Conservation (phyloP, 53 echinoderm and acorn worm species). For the Temnopleurus reevesii region DNA sequence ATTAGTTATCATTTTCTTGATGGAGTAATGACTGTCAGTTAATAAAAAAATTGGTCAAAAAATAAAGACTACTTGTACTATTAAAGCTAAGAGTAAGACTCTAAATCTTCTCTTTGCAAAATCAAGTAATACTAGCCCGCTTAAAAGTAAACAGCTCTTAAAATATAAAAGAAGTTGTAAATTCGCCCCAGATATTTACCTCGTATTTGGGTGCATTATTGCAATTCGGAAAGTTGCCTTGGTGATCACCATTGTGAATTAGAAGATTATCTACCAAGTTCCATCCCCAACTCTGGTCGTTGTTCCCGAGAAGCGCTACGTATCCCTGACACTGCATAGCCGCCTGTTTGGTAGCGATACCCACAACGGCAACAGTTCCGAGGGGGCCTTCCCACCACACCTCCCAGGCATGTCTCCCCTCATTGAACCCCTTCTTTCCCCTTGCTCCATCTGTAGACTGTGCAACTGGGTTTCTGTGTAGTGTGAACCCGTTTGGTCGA, state of each 20-base stretch:
- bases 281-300: conserved; percentile 99
- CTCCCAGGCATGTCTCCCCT: conserved; percentile 94
- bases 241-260: conserved; percentile 93
- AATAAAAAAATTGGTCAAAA: no score
- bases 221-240: conserved; percentile 99
- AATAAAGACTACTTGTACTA: no score
- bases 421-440: conserved; percentile 86
- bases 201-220: conserved; percentile 99
- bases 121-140: no score
- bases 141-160: no score
- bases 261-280: conserved; percentile 98
- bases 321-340: conserved; percentile 96
- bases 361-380: conserved; percentile 96
- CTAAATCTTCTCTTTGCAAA: no score
- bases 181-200: no score
- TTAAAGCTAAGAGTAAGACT: no score
- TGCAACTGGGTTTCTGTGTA: conserved; percentile 98
- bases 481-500: conserved; percentile 91
- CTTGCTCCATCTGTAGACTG: conserved; percentile 97
- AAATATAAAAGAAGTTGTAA: no score
- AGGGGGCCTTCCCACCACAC: conserved; percentile 99
- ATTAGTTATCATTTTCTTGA: no score
- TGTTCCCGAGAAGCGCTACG: conserved; percentile 90
- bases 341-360: conserved; percentile 92
- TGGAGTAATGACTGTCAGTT: no score